Evolutionary conservation across 1,140 invertebrate genomes (phyloP).

Genomic region (Pogonognathellus flavescens): DNA sequence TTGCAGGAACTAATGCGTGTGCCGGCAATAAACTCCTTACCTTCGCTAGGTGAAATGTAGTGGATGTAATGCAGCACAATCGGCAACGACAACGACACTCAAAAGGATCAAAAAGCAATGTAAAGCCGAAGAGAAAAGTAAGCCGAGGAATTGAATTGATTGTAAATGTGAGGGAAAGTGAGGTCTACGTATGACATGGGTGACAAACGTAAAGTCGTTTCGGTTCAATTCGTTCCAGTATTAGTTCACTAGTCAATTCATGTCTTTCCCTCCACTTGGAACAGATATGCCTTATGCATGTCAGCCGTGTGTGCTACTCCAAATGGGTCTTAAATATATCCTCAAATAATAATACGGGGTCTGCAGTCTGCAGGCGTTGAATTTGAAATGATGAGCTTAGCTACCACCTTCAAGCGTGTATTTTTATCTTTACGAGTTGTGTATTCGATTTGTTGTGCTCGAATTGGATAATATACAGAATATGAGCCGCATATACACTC

Average conservation of each 20-base stretch:
- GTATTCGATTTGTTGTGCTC: no score
- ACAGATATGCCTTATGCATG: no score
- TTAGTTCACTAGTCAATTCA: not conserved
- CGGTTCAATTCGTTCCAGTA: not conserved
- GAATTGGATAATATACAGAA: not conserved
- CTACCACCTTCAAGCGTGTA: no score
- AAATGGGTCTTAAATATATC: not conserved
- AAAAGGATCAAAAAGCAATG: constrained; percentile 50
- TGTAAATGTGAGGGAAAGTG: constrained; percentile 37
- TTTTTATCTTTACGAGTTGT: no score
- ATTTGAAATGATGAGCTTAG: not conserved
- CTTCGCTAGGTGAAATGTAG: constrained; percentile 2
- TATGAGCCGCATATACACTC: not conserved
- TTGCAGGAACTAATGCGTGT: no score
- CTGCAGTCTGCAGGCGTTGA: not conserved
- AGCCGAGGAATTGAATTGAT: constrained; percentile 42
- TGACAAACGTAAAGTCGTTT: not conserved
- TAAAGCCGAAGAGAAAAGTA: constrained; percentile 34
- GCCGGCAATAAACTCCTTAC: no score
- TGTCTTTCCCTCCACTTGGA: not conserved
- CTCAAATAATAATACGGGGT: no score
- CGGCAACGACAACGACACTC: constrained; percentile 46
- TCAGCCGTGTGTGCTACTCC: not conserved
- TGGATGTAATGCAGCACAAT: constrained; percentile 39
- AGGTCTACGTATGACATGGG: no score